Percentiles rank a stretch among this genome's conserved stretches.
Conservation (phyloP, 1,140 invertebrate species). For the Akabosia matsudoensis region DNA sequence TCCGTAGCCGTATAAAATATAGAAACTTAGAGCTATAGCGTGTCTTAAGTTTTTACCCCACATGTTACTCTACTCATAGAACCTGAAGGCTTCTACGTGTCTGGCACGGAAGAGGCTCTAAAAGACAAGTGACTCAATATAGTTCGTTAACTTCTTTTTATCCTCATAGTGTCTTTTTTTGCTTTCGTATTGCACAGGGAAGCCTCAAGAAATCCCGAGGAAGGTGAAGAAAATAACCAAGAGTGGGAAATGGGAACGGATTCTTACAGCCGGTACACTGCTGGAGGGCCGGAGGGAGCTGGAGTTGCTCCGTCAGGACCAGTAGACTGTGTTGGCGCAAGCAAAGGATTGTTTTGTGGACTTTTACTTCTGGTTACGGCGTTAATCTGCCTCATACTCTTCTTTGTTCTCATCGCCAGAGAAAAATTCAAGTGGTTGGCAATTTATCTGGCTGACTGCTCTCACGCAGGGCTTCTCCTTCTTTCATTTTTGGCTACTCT, state of each 20-base stretch:
- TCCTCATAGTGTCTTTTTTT: background rate
- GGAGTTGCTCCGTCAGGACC: constrained; percentile 56
- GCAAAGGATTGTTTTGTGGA: constrained; percentile 89
- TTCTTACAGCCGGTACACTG: constrained; percentile 44
- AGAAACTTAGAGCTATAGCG: no score
- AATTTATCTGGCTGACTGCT: constrained; percentile 84
- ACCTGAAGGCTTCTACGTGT: no score
- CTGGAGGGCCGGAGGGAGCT: constrained; percentile 36
- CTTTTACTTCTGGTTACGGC: constrained; percentile 84
- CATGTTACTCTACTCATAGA: no score
- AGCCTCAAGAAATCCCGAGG: constrained; percentile 38
- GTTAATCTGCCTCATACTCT: constrained; percentile 86
- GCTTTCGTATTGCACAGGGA: background rate
- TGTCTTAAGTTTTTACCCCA: no score
- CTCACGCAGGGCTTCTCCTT: constrained; percentile 80
- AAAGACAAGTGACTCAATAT: no score
- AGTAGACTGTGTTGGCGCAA: constrained; percentile 87
- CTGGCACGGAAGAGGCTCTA: no score
- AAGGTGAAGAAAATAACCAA: constrained; percentile 47
- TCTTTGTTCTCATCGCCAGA: constrained; percentile 87
- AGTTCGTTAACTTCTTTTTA: background rate
- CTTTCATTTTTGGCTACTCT: constrained; percentile 83
- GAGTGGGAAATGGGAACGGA: constrained; percentile 47
- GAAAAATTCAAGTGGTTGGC: constrained; percentile 73
- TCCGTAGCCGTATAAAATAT: no score